Evolutionary conservation across 2,113 vertebrate species (phyloP).

Genomic region (Platichthys flesus): DNA sequence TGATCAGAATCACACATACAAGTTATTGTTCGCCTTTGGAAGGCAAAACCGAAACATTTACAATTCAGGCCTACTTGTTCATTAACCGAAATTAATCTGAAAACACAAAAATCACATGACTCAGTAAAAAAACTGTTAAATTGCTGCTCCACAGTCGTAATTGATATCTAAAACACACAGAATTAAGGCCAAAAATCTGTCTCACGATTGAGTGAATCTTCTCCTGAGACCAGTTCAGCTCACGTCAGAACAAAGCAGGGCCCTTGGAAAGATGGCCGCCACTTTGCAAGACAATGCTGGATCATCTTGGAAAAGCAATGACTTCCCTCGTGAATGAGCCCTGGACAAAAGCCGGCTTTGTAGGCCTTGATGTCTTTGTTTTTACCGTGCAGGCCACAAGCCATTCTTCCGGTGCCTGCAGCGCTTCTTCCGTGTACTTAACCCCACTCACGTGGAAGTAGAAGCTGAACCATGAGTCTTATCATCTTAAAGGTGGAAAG

Average conservation of each 20-base stretch:
- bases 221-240: slow-evolving; percentile 21
- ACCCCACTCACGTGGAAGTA: slow-evolving; percentile 13
- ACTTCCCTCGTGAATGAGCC: slow-evolving; percentile 67
- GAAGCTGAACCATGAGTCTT: slow-evolving; percentile 6
- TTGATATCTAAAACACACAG: background rate
- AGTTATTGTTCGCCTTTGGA: background rate
- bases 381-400: slow-evolving; percentile 58
- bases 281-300: slow-evolving; percentile 75
- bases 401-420: slow-evolving; percentile 53
- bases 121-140: slow-evolving; percentile 3
- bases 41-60: slow-evolving; percentile 1
- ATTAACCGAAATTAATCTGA: slow-evolving; percentile 25
- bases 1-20: too few species aligned
- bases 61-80: slow-evolving; percentile 6
- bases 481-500: slow-evolving; percentile 1
- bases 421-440: slow-evolving; percentile 19
- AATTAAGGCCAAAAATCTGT: slow-evolving; percentile 5
- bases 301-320: slow-evolving; percentile 71
- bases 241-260: slow-evolving; percentile 60
- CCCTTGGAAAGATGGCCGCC: slow-evolving; percentile 54
- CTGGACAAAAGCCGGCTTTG: slow-evolving; percentile 73
- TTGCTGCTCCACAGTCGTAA: background rate
- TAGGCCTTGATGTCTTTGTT: slow-evolving; percentile 76
- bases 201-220: slow-evolving; percentile 24
- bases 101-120: slow-evolving; percentile 10